These are phyloP conservation scores for Gambusia yucatana DNA, from an alignment of 2,797 vertebrate genomes.

Conservation along the genomic window DNA sequence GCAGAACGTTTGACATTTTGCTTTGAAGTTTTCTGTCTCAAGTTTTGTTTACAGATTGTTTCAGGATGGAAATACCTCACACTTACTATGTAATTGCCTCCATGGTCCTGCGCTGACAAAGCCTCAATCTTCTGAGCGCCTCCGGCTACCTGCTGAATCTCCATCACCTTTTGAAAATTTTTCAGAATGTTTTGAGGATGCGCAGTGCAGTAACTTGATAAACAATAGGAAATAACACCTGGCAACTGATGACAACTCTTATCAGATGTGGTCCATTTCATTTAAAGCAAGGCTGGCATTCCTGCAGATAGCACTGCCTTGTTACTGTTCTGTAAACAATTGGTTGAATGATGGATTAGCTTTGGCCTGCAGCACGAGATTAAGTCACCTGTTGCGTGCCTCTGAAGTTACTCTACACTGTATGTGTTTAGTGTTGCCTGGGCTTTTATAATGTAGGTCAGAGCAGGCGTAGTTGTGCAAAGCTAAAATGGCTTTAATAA, in stretches of 20 bases:
- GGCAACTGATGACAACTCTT: not conserved
- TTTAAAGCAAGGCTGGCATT: not conserved
- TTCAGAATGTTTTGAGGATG: not conserved
- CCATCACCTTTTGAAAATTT: not conserved
- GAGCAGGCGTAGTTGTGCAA: slow-evolving; percentile 14
- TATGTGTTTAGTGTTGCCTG: not conserved
- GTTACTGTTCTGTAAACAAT: slow-evolving; percentile 4
- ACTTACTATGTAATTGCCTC: not conserved
- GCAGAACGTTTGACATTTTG: not conserved
- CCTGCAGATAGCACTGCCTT: slow-evolving; percentile 6
- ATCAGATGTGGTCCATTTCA: not conserved
- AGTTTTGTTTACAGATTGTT: not conserved
- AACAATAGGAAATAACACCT: not conserved
- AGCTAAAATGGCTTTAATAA: not conserved
- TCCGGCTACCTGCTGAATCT: no score
- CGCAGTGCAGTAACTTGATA: not conserved
- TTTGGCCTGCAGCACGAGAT: slow-evolving; percentile 14
- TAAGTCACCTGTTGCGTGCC: slow-evolving; percentile 6
- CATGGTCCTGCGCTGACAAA: not conserved
- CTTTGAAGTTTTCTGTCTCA: not conserved
- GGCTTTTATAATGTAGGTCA: slow-evolving; percentile 24
- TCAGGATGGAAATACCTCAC: no score
- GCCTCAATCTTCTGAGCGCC: no score
- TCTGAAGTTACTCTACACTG: slow-evolving; percentile 4
- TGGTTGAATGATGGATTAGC: slow-evolving; percentile 5